Evolutionary conservation across 2,797 vertebrate genomes (phyloP).

Genomic region (Ptychadena robeensis): DNA sequence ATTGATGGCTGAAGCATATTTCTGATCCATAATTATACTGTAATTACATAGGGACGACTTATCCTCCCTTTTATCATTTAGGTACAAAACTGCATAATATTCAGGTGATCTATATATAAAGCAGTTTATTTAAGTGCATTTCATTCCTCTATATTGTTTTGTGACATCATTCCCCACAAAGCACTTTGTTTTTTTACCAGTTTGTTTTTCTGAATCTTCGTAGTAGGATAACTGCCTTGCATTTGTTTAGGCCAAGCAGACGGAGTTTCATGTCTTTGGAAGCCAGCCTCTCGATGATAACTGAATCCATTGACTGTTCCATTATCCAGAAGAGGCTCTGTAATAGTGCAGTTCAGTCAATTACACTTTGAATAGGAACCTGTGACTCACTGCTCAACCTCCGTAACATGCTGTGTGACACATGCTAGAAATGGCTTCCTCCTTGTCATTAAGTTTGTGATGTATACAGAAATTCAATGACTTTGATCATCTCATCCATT

Average conservation of each 20-base stretch:
- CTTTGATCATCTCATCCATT: slow-evolving; percentile 2
- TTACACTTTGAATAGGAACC: slow-evolving; percentile 9
- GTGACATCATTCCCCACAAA: background rate
- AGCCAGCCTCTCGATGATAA: background rate
- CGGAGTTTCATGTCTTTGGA: background rate
- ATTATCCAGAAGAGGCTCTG: slow-evolving; percentile 1
- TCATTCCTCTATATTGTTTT: too few relatives aligned
- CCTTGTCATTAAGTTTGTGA: slow-evolving; percentile 14
- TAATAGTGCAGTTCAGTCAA: background rate
- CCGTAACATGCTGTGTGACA: background rate
- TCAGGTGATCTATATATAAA: background rate
- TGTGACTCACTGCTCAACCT: slow-evolving; percentile 15
- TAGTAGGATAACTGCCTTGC: background rate
- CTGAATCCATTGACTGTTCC: slow-evolving; percentile 6
- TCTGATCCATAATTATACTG: too few relatives aligned
- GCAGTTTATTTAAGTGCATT: background rate
- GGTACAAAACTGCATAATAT: background rate
- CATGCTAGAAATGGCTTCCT: background rate
- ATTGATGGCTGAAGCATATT: too few relatives aligned
- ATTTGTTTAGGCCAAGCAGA: background rate
- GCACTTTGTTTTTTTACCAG: background rate
- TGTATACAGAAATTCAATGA: slow-evolving; percentile 12
- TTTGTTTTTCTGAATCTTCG: background rate
- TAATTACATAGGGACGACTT: too few relatives aligned
- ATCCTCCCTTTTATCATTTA: background rate